Evolutionary conservation across 2,888 invertebrate genomes (phyloP), one percentile per base, ranked within the genome.

Genomic region (Mongoloraphidia duomilia): DNA sequence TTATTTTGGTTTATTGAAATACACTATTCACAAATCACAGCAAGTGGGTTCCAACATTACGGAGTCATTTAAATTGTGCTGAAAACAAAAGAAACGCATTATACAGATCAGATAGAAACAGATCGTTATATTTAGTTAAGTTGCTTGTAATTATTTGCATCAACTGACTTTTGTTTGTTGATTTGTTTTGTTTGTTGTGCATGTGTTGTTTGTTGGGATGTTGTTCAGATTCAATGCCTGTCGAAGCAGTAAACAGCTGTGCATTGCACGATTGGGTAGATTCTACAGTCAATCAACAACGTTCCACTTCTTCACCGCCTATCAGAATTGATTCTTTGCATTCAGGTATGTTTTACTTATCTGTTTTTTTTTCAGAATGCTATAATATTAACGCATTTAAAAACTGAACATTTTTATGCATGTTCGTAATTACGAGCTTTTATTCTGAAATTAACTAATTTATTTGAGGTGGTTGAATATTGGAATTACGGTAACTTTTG

Each of bases 231-330:
- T 26, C 26, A 26, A 26, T 42, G 33, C 10, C 14, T 49, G 39
- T 47, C 46, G 50, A 42, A 41, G 37, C 35, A 49, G 33, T 53
- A 55, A 55, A 56, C 52, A 51, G 52, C 52, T 52, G 40, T 36
- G 40, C 45, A 46, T 49, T 55, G 53, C 56, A 54, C 53, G 60
- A 59, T 54, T 66, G 66, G 66, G 58, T 64, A 53, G 63, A 63
- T 52, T 60, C 63, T 44, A 64, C 65, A n/a, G 55, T 65, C 51
- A 59, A 61, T 42, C 17, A 42, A 42, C 42, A 42, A 42, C 42
- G 17, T n/a, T 42, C 42, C 33, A 26, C 14, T 42, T 11, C 42
- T 26, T 26, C 26, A 26, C 26, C 26, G 14, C 42, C 42, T 17
- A 42, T 42, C 14, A 42, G 34, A 33, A 12, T 13, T 42, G 42